Evolutionary conservation across 1,140 invertebrate species (phyloP), one percentile per base, ranked within the genome.

Genomic region (Theocolax elegans): DNA sequence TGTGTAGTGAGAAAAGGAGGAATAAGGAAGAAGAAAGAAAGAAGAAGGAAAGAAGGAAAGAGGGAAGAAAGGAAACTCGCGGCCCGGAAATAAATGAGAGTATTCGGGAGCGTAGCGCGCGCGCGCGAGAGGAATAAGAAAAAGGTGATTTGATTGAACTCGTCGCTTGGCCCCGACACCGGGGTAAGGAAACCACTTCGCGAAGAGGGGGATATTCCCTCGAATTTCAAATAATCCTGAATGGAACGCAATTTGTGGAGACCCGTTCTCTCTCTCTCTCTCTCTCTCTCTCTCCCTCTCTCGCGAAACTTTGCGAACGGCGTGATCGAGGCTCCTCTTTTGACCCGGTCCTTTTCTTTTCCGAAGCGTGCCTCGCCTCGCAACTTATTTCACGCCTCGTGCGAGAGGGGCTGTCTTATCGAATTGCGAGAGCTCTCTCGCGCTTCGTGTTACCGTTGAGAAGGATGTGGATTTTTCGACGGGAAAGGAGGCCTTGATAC

Each of bases 171-270:
- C n/a, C n/a, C n/a, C n/a, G n/a, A 35, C 31, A 35, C 31, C 10
- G 31, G 31, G 31, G 31, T 35, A 35, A 35, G 10, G 10, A 35
- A 35, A 35, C 4, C 4, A 35, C 31, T 35, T 35, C 10, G 10
- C 4, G 10, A 35, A 10, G 62, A 64, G 48, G 72, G 59, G 72
- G 73, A 80, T 81, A 75, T 82, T 81, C 77, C 77, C 72, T 75
- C 79, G 80, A 81, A 81, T 83, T 82, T 80, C 79, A 80, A 82
- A 82, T 82, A 79, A 82, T 83, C 72, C 68, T 80, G 80, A 84
- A 83, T 80, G 75, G 79, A 77, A 79, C 72, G 81, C 81, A 84
- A 83, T 84, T 84, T 83, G 77, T 72, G 77, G 78, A 73, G 67
- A 75, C 65, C 70, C 6, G 7, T 8, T 44, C 42, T 44, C 15